Evolutionary conservation across 30 jellyfish, hydroid and myxozoan species (phyloP).

Genomic region (Cassiopea andromeda): DNA sequence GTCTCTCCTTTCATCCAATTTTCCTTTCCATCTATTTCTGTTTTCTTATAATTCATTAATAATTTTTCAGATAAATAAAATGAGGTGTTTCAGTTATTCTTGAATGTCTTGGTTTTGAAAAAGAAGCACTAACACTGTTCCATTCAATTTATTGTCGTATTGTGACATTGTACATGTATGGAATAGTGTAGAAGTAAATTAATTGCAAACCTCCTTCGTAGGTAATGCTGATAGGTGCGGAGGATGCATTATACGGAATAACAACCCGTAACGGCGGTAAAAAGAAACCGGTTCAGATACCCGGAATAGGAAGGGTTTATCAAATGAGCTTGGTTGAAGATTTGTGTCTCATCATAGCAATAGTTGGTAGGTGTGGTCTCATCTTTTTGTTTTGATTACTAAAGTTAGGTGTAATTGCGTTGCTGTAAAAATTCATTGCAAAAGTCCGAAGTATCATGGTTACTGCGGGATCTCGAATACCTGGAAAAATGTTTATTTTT

Average conservation of each 20-base stretch:
- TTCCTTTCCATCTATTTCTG: background rate
- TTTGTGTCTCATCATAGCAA: slow-evolving; percentile 69
- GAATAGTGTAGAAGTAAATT: no score
- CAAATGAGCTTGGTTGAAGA: slow-evolving; percentile 73
- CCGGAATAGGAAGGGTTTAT: slow-evolving; percentile 88
- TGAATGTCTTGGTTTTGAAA: no score
- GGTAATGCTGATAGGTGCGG: slow-evolving; percentile 90
- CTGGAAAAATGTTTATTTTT: no score
- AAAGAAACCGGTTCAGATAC: slow-evolving; percentile 72
- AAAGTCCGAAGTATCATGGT: no score
- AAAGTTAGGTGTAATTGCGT: background rate
- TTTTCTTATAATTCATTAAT: no score
- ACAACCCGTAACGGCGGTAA: slow-evolving; percentile 61
- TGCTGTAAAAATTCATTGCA: no score
- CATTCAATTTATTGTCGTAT: no score
- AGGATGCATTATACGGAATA: slow-evolving; percentile 88
- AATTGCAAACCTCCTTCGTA: background rate
- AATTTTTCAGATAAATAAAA: no score
- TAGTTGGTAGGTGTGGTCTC: slow-evolving; percentile 53
- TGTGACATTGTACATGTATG: background rate
- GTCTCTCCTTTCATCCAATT: background rate
- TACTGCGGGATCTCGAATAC: no score
- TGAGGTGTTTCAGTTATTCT: no score
- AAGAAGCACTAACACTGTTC: no score
- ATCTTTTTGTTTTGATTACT: background rate